These are phyloP conservation scores for Parapristionchus giblindavisi DNA, from an alignment of 2,888 invertebrate genomes.

Conservation along the genomic window DNA sequence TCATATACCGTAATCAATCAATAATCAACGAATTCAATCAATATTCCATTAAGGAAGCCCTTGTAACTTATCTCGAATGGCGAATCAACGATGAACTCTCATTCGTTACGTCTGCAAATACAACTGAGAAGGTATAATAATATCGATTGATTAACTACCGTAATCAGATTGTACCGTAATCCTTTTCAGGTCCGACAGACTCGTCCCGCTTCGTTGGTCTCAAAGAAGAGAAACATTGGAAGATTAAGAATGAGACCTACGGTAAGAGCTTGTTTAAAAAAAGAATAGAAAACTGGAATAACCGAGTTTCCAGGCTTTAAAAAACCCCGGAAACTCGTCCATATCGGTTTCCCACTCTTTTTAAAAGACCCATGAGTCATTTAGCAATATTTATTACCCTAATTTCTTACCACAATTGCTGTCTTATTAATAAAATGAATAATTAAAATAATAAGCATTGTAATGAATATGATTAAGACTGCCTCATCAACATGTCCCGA, in stretches of 20 bases:
- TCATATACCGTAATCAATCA: too few species aligned
- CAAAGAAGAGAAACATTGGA: not conserved
- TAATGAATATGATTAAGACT: not conserved
- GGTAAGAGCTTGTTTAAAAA: too few species aligned
- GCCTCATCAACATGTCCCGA: not conserved
- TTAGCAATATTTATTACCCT: too few species aligned
- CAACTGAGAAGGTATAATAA: conserved; percentile 19
- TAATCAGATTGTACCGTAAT: not conserved
- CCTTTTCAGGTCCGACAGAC: not conserved
- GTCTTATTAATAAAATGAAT: not conserved
- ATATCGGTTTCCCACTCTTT: not conserved
- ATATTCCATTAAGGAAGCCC: conserved; percentile 47
- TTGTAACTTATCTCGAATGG: conserved; percentile 56
- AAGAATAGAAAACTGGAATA: too few species aligned
- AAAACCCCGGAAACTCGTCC: too few species aligned
- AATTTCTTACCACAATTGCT: not conserved
- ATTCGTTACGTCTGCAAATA: conserved; percentile 40
- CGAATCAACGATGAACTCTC: conserved; percentile 52
- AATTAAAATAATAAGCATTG: not conserved
- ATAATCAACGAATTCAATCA: too few species aligned
- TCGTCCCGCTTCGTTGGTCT: conserved; percentile 17
- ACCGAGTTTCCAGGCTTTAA: too few species aligned
- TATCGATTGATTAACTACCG: not conserved
- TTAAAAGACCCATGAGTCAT: too few species aligned
- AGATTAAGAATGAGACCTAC: not conserved